These are phyloP conservation scores for Porites lobata DNA, from an alignment of 92 coral and sea anemone genomes.

Conservation along the genomic window DNA sequence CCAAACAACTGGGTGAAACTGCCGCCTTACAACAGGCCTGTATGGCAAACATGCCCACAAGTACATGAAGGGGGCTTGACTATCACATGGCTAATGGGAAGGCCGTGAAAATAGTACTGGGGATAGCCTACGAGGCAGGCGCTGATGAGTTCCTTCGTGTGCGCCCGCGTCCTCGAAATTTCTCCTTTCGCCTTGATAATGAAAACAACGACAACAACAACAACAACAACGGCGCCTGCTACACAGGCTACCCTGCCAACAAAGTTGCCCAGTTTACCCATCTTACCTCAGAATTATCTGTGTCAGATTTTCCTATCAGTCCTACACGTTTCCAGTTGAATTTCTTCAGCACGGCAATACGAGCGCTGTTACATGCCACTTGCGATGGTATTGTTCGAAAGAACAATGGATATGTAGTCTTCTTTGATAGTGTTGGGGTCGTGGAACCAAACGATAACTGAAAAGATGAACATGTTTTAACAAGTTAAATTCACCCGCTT, in stretches of 20 bases:
- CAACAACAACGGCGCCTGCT: background rate
- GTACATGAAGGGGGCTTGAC: no score
- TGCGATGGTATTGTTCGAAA: constrained; percentile 79
- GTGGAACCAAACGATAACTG: constrained; percentile 87
- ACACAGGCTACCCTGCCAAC: background rate
- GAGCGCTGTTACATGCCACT: constrained; percentile 63
- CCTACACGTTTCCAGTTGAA: constrained; percentile 81
- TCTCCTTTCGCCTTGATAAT: no score
- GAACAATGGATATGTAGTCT: constrained; percentile 70
- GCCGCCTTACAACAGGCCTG: no score
- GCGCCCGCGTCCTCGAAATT: no score
- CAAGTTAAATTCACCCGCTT: no score
- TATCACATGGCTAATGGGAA: no score
- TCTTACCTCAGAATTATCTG: constrained; percentile 60
- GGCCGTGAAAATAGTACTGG: no score
- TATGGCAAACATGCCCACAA: no score
- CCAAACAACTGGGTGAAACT: no score
- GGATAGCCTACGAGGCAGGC: no score
- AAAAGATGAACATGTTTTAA: background rate
- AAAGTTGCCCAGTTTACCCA: background rate
- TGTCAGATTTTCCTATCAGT: constrained; percentile 62
- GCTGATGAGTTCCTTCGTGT: no score
- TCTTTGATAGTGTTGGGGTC: constrained; percentile 73
- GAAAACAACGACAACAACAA: background rate
- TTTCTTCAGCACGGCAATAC: constrained; percentile 54